These are phyloP conservation scores for Diprion similis DNA, from an alignment of 1,140 invertebrate species.

Conservation along the genomic window DNA sequence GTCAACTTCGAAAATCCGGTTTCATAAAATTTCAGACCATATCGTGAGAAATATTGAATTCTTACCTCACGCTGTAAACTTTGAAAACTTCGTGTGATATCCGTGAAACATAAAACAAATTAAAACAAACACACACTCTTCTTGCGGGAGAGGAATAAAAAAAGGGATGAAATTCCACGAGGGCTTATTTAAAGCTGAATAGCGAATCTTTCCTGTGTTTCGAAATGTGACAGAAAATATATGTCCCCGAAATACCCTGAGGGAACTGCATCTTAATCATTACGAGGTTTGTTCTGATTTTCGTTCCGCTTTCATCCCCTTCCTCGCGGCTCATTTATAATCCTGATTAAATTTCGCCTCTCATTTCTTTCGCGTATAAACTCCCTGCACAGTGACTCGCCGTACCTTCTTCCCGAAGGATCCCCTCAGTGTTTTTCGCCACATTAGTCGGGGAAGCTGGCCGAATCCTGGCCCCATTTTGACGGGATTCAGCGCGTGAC, in stretches of 20 bases:
- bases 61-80: too few species aligned
- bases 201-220: neutral
- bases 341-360: neutral
- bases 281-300: constrained; percentile 5
- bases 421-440: neutral
- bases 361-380: neutral
- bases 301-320: neutral
- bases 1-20: too few species aligned
- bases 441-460: neutral
- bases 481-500: too few species aligned
- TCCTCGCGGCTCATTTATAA: neutral
- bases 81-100: too few species aligned
- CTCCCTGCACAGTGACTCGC: neutral
- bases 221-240: neutral
- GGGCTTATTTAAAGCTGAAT: neutral
- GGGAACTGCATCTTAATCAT: neutral
- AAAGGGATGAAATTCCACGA: neutral
- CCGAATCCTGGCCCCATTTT: too few species aligned
- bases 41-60: too few species aligned
- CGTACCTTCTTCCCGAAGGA: neutral
- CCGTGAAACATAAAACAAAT: too few species aligned
- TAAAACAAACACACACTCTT: neutral
- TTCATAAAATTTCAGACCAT: too few species aligned
- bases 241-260: neutral
- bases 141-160: neutral